Percentiles rank a stretch among this genome's conserved stretches.
Conservation (phyloP, 2,888 invertebrate genomes). For the Monoplex corrugatus region DNA sequence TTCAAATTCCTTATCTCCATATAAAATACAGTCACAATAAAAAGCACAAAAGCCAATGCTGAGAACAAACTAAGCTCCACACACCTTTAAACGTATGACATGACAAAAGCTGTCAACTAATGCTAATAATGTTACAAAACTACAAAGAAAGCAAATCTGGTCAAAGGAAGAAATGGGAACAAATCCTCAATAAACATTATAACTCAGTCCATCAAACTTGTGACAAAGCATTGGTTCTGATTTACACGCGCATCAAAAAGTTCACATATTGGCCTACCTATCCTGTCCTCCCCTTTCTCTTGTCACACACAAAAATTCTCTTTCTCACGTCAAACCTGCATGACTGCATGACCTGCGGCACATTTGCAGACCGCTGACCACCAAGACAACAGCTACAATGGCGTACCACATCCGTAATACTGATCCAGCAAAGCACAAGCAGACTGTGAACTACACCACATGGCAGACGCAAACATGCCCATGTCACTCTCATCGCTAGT, state of each 20-base stretch:
- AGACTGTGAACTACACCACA: neutral
- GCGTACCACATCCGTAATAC: neutral
- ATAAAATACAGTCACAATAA: too few relatives aligned
- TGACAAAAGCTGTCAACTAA: neutral
- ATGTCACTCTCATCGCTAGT: neutral
- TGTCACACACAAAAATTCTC: neutral
- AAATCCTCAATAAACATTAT: conserved; percentile 16
- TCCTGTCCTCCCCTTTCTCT: neutral
- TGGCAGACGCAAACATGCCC: neutral
- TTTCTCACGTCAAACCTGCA: too few relatives aligned
- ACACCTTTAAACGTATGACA: neutral
- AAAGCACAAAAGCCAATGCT: neutral
- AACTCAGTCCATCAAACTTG: neutral
- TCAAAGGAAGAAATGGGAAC: neutral
- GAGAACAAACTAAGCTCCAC: neutral
- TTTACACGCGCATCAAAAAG: too few relatives aligned
- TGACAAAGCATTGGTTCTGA: conserved; percentile 15
- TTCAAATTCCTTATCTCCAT: too few relatives aligned
- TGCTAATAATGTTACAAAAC: neutral
- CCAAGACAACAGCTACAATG: neutral
- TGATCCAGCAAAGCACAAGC: neutral
- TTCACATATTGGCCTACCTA: too few relatives aligned
- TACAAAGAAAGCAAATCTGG: conserved; percentile 25
- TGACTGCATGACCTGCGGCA: neutral
- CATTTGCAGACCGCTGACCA: neutral